Percentiles rank a stretch among this genome's conserved stretches.
phyloP scores from a whole-genome alignment of 2,797 vertebrate species.

The Pseudochromis fuscus region DNA sequence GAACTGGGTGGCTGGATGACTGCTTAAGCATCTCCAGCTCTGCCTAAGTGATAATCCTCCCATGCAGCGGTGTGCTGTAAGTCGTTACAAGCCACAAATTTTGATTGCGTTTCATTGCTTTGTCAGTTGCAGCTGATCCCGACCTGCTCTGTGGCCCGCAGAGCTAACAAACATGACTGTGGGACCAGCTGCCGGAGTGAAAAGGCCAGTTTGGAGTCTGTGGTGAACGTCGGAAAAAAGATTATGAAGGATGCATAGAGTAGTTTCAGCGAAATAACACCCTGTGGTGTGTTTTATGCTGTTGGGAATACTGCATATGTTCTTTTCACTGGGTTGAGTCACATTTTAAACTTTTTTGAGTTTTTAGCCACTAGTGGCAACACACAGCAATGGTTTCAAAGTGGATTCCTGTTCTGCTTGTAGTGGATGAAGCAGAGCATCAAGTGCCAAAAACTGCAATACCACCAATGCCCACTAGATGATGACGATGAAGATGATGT shows the following conservation, averaged over 20 bases:
- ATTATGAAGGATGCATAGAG: constrained; percentile 8
- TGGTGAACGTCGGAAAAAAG: constrained; percentile 10
- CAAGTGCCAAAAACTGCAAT: too few relatives aligned
- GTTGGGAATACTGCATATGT: neutral
- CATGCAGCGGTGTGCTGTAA: constrained; percentile 60
- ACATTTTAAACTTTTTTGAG: neutral
- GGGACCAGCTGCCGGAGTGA: constrained; percentile 35
- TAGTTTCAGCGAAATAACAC: neutral
- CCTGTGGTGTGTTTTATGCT: neutral
- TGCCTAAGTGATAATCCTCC: constrained; percentile 57
- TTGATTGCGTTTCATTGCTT: constrained; percentile 66
- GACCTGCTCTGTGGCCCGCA: constrained; percentile 40
- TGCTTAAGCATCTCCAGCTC: constrained; percentile 59
- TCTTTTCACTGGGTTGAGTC: neutral
- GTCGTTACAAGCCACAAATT: constrained; percentile 57
- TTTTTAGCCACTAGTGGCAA: too few relatives aligned
- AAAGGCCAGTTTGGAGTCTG: constrained; percentile 31
- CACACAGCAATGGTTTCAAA: neutral
- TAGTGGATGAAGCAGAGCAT: neutral
- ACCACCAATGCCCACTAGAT: too few relatives aligned
- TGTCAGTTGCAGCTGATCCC: constrained; percentile 55
- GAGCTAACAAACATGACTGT: constrained; percentile 48
- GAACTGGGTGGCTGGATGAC: constrained; percentile 48
- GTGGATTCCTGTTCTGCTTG: neutral
- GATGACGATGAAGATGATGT: too few relatives aligned